Base-by-base conservation (phyloP, 1,140 invertebrate species). In the Parasteatoda tepidariorum region DNA sequence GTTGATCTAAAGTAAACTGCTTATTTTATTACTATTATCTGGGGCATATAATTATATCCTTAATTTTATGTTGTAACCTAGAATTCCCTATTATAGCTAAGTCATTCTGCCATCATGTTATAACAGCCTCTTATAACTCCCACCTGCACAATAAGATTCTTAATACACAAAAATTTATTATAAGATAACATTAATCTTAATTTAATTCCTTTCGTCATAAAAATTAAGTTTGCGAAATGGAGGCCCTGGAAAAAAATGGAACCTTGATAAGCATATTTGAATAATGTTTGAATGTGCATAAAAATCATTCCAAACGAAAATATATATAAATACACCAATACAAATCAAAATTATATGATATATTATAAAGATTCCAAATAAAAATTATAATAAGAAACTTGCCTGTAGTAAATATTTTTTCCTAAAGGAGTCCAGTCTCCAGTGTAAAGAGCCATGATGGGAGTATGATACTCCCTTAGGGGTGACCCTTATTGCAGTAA, bases 341-440 rank as follows among this genome's bases (percentile, higher is more conserved):
- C 57, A 68, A 64, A 41, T 84, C 59, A 84, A 15, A 64, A 7
- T 38, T 41, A 18, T 13, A 26, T 18, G 24, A 66, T 11, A n/a
- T 66, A 0, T 66, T 61, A 24, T 18, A 22, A 61, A 24, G n/a
- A 2, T 61, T 22, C 26, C 11, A 5, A 22, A 22, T 24, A 3
- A 61, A 61, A 18, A 13, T 24, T 1, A 2, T 66, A 18, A 30
- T 66, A 66, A 64, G 0, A 5, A 48, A 33, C 68, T 87, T 90
- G 93, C 89, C 88, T 88, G 85, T 92, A 94, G 88, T 93, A 94
- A 11, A 90, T 88, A 87, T 94, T 92, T 57, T 91, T 89, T 28
- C 92, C 93, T 41, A 93, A 87, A 22, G 92, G 91, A 87, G 92
- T 93, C 93, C 93, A 94, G 87, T 94, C 92, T 30, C 92, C 92